Evolutionary conservation across 37 sponge, comb jelly and placozoan species (phyloP).

Genomic region (Bolinopsis microptera): DNA sequence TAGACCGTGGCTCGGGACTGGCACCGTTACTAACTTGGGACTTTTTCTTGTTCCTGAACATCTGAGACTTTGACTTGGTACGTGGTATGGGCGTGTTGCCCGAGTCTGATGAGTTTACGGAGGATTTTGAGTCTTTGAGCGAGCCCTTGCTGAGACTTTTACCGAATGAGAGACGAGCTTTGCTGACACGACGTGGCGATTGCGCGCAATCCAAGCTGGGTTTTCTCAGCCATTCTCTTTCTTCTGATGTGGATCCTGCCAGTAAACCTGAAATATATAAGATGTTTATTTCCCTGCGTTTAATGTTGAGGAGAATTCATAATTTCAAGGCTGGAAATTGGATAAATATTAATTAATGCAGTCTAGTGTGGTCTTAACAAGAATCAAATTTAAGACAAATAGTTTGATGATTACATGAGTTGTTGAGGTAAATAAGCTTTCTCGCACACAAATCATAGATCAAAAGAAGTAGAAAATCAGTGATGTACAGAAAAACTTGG

Average conservation of each 20-base stretch:
- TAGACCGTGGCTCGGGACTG: not conserved
- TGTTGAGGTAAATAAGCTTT: too few relatives aligned
- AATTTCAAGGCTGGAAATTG: too few relatives aligned
- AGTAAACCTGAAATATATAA: not conserved
- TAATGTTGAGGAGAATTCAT: too few relatives aligned
- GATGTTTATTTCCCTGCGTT: too few relatives aligned
- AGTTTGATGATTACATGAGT: too few relatives aligned
- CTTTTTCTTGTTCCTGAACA: not conserved
- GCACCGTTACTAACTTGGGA: not conserved
- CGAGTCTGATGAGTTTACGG: constrained; percentile 18
- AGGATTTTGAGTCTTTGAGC: constrained; percentile 25
- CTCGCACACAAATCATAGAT: too few relatives aligned
- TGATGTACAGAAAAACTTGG: too few relatives aligned
- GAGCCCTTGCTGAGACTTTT: constrained; percentile 15
- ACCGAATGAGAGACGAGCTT: constrained; percentile 11
- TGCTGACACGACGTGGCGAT: not conserved
- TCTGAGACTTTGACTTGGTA: not conserved
- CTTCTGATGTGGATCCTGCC: not conserved
- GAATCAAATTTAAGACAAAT: too few relatives aligned
- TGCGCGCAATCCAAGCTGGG: not conserved
- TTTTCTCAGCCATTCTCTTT: constrained; percentile 7
- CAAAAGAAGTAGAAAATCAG: too few relatives aligned
- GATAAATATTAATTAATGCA: too few relatives aligned
- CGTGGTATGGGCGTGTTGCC: constrained; percentile 44
- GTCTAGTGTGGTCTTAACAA: too few relatives aligned